A percentile compares a stretch with the other conserved stretches of the same genome.
These are phyloP conservation scores for Acipenser transmontanus DNA, from an alignment of 2,797 vertebrate species.

Conservation along the genomic window DNA sequence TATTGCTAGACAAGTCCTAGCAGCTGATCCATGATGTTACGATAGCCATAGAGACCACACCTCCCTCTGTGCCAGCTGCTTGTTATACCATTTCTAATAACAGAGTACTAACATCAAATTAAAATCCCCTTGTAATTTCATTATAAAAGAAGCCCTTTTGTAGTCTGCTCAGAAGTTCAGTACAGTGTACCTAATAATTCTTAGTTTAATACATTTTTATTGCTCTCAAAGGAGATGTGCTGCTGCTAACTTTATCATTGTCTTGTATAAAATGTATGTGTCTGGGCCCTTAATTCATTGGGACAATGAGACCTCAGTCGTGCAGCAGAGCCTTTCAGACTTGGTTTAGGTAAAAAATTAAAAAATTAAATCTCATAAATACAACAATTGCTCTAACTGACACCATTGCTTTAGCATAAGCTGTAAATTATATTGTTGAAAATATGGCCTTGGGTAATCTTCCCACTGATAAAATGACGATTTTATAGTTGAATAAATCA, in stretches of 20 bases:
- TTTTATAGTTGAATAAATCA: conserved; percentile 38
- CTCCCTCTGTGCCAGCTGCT: conserved; percentile 22
- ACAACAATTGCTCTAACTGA: conserved; percentile 44
- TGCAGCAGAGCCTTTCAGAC: conserved; percentile 17
- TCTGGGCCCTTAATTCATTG: conserved; percentile 61
- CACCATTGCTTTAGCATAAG: conserved; percentile 38
- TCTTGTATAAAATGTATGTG: conserved; percentile 55
- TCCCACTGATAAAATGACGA: conserved; percentile 45
- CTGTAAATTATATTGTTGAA: conserved; percentile 38
- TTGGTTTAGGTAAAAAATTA: background rate
- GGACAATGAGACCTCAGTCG: conserved; percentile 44
- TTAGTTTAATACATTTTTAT: conserved; percentile 62
- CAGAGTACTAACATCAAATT: conserved; percentile 53
- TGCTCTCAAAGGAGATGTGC: conserved; percentile 50
- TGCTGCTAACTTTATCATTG: conserved; percentile 46
- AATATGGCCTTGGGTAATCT: conserved; percentile 47
- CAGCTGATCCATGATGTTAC: conserved; percentile 19
- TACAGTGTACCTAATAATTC: conserved; percentile 59
- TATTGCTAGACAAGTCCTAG: conserved; percentile 9
- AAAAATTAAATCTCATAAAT: conserved; percentile 36
- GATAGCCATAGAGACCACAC: background rate
- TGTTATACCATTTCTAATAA: conserved; percentile 42
- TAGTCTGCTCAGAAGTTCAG: conserved; percentile 48
- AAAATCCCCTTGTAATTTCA: conserved; percentile 59
- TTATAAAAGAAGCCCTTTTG: conserved; percentile 54